Evolutionary conservation across 2,888 invertebrate genomes (phyloP).

Genomic region (Neoitamus cyanurus): DNA sequence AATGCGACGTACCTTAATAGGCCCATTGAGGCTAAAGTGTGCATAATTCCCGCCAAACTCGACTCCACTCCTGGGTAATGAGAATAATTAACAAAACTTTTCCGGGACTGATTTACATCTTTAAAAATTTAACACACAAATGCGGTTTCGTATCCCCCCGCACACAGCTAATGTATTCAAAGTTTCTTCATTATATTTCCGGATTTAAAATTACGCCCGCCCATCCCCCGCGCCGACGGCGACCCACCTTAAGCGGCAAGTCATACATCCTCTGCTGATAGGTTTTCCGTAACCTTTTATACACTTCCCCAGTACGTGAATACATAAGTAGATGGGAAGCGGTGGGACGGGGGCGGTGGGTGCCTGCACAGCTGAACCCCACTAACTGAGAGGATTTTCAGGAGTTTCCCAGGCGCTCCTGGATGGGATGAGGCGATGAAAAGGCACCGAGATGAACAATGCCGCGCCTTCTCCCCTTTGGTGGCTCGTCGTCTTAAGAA

Average conservation of each 20-base stretch:
- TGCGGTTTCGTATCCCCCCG: not conserved
- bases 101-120: slow-evolving; percentile 22
- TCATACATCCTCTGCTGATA: slow-evolving; percentile 10
- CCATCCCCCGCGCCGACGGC: not conserved
- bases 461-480: not conserved
- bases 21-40: slow-evolving; percentile 23
- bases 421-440: not conserved
- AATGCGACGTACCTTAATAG: slow-evolving; percentile 16
- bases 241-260: not conserved
- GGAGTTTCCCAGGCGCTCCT: not conserved
- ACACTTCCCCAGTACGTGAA: slow-evolving; percentile 22
- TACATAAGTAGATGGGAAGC: not conserved
- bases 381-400: not conserved
- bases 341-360: not conserved
- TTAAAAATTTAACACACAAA: slow-evolving; percentile 34
- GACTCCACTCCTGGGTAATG: slow-evolving; percentile 13
- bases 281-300: slow-evolving; percentile 31
- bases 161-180: slow-evolving; percentile 39
- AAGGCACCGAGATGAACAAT: slow-evolving; percentile 31
- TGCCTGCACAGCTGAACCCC: not conserved
- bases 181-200: slow-evolving; percentile 42
- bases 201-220: slow-evolving; percentile 20
- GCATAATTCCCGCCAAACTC: slow-evolving; percentile 9
- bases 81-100: slow-evolving; percentile 38
- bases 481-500: slow-evolving; percentile 36